These are phyloP conservation scores for Mystacornis crossleyi DNA, from an alignment of 2,113 vertebrate species.

Conservation along the genomic window DNA sequence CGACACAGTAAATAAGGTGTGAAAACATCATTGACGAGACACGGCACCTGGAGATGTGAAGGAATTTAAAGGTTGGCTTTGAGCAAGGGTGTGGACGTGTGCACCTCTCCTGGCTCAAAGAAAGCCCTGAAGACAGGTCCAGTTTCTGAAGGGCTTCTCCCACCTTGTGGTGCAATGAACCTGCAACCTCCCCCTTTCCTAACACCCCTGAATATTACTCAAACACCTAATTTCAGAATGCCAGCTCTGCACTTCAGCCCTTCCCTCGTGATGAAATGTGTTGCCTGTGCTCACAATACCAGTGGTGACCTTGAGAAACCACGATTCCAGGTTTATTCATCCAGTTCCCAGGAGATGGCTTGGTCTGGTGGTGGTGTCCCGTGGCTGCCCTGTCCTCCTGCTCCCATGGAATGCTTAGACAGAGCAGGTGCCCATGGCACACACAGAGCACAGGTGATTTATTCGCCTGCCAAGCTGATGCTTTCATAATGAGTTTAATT, in stretches of 20 bases:
- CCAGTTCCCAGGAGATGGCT: not conserved
- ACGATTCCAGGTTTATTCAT: fast-evolving
- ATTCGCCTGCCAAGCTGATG: not conserved
- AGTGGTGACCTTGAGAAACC: not conserved
- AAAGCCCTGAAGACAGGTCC: not conserved
- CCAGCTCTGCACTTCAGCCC: not conserved
- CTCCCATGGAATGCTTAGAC: not conserved
- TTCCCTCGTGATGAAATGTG: not conserved
- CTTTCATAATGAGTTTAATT: not conserved
- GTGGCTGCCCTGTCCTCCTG: not conserved
- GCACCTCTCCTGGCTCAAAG: not conserved
- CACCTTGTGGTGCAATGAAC: not conserved
- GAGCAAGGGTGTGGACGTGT: not conserved
- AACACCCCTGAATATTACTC: no score
- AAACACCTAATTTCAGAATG: not conserved
- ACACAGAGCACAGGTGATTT: not conserved
- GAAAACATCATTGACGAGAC: fast-evolving
- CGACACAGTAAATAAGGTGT: no score
- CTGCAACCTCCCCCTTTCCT: not conserved
- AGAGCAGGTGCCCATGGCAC: not conserved
- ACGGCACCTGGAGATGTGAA: not conserved
- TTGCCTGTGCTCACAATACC: not conserved
- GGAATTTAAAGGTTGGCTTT: not conserved
- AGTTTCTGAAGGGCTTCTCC: not conserved
- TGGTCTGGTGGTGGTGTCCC: not conserved